These are phyloP conservation scores for Drosophila albomicans DNA, from an alignment of 1,140 invertebrate genomes.

Conservation along the genomic window DNA sequence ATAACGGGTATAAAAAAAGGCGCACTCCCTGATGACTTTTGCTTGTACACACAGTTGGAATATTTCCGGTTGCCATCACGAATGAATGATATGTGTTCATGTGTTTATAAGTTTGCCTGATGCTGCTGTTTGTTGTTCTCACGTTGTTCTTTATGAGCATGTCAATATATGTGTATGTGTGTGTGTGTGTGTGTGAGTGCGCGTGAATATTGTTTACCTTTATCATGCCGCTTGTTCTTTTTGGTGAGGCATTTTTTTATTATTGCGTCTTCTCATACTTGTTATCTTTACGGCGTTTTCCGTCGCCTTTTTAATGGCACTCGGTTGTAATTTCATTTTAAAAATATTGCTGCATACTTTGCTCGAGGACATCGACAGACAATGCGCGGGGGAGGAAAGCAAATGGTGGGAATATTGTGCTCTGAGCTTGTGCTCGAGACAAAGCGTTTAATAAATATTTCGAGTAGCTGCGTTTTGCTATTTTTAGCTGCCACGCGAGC, in stretches of 20 bases:
- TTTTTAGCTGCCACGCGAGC: slow-evolving; percentile 58
- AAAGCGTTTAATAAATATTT: slow-evolving; percentile 68
- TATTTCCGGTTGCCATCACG: slow-evolving; percentile 25
- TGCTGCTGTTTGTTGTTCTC: neutral
- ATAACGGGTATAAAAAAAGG: neutral
- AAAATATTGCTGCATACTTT: slow-evolving; percentile 34
- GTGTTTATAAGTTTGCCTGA: slow-evolving; percentile 22
- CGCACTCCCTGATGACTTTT: slow-evolving; percentile 26
- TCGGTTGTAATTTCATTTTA: slow-evolving; percentile 69
- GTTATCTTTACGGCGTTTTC: slow-evolving; percentile 70
- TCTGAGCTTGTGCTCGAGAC: neutral
- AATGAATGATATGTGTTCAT: slow-evolving; percentile 18
- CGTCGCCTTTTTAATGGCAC: slow-evolving; percentile 68
- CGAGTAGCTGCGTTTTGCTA: slow-evolving; percentile 41
- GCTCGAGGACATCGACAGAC: neutral
- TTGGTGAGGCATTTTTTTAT: slow-evolving; percentile 67
- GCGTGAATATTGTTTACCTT: slow-evolving; percentile 67
- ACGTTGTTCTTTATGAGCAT: slow-evolving; percentile 20
- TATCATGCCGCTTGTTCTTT: slow-evolving; percentile 39
- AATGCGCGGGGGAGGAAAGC: neutral
- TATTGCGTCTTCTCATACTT: slow-evolving; percentile 47
- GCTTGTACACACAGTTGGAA: slow-evolving; percentile 3
- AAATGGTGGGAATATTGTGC: neutral
- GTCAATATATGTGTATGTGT: slow-evolving; percentile 60
- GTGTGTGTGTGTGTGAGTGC: no score